A percentile compares a stretch with the other conserved stretches of the same genome.
Conservation (phyloP, 2,113 vertebrate genomes). For the Tachysurus fulvidraco region DNA sequence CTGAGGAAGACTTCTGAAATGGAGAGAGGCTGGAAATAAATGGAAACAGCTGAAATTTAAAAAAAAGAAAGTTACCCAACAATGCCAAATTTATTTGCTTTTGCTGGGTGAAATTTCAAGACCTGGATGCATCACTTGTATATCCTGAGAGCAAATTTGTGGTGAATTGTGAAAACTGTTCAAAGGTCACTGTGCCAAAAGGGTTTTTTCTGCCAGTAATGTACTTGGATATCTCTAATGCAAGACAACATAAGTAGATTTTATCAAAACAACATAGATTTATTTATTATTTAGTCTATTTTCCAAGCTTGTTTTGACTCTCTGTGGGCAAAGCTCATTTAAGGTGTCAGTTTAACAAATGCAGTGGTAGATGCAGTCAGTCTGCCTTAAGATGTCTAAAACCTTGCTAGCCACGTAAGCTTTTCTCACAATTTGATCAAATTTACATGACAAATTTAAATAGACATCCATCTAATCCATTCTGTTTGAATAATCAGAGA, state of each 20-base stretch:
- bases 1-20: slow-evolving; percentile 3
- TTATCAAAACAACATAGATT: not conserved
- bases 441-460: not conserved
- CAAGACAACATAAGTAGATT: not conserved
- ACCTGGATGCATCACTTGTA: not conserved
- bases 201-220: not conserved
- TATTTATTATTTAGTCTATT: not conserved
- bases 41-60: not conserved
- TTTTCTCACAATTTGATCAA: not conserved
- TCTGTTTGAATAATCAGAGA: not conserved
- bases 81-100: not conserved
- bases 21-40: not conserved
- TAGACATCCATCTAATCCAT: not conserved
- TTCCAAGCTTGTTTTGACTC: not conserved
- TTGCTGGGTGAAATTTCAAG: not conserved
- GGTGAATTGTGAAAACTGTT: not conserved
- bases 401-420: not conserved
- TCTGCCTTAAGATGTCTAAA: not conserved
- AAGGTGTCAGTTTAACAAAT: not conserved
- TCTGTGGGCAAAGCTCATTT: not conserved
- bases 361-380: not conserved
- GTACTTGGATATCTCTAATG: not conserved
- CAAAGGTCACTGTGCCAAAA: not conserved
- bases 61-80: not conserved
- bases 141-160: not conserved